Evolutionary conservation across 2,888 invertebrate species (phyloP).

Genomic region (Trachelus stipa): DNA sequence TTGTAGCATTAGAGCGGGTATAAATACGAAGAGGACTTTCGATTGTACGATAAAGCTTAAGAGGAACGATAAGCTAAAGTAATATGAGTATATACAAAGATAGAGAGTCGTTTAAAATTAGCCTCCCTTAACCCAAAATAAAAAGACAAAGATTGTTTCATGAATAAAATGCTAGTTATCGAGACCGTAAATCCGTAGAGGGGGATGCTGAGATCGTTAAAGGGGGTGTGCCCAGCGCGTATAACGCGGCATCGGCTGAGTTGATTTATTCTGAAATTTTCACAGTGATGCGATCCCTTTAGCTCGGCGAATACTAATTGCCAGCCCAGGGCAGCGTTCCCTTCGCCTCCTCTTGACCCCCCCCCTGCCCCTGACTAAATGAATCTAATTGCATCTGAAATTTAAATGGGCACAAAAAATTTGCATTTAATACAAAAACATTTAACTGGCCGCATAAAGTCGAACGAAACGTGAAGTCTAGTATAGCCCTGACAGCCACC

Average conservation of each 20-base stretch:
- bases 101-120: background rate
- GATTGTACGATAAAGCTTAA: too few species aligned
- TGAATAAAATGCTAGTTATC: conserved; percentile 53
- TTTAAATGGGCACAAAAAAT: conserved; percentile 54
- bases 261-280: conserved; percentile 51
- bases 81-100: background rate
- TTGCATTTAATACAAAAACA: conserved; percentile 57
- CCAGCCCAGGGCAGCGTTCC: background rate
- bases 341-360: too few species aligned
- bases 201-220: conserved; percentile 5
- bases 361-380: conserved; percentile 45
- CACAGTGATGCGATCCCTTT: conserved; percentile 33
- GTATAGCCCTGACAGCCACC: background rate
- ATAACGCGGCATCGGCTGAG: conserved; percentile 16
- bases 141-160: conserved; percentile 23
- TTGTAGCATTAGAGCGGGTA: too few species aligned
- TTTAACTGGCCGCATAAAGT: conserved; percentile 47
- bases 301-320: conserved; percentile 38
- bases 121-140: background rate
- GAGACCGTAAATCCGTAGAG: conserved; percentile 48
- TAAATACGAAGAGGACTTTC: too few species aligned
- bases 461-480: conserved; percentile 37
- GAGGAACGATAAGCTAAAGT: too few species aligned
- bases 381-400: conserved; percentile 63
- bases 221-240: conserved; percentile 14